phyloP scores from a whole-genome alignment of 1,140 invertebrate genomes.

The Neuroterus valhalla region DNA sequence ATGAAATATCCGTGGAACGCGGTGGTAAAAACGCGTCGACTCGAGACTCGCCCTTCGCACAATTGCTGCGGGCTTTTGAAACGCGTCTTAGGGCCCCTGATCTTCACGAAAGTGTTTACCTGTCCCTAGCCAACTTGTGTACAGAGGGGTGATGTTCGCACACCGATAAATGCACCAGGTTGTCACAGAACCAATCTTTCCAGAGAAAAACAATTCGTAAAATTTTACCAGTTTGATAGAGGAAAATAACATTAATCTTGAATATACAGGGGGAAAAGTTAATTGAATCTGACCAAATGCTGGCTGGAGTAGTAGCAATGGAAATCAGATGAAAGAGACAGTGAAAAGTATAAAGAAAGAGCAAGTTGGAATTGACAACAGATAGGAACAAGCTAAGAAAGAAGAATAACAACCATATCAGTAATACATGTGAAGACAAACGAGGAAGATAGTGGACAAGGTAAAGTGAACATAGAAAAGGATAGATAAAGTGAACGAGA shows the following conservation, averaged over 20 bases:
- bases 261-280: too few relatives aligned
- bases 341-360: too few relatives aligned
- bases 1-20: conserved; percentile 47
- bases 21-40: conserved; percentile 45
- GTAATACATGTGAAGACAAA: background rate
- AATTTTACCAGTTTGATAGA: too few relatives aligned
- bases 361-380: background rate
- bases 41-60: conserved; percentile 39
- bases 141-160: too few relatives aligned
- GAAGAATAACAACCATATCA: background rate
- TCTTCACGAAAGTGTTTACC: background rate
- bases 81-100: conserved; percentile 22
- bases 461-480: background rate
- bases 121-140: too few relatives aligned
- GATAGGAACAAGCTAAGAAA: background rate
- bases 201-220: too few relatives aligned
- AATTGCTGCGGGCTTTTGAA: conserved; percentile 35
- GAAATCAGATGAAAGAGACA: too few relatives aligned
- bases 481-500: conserved; percentile 35
- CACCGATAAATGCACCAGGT: too few relatives aligned
- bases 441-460: background rate
- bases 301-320: too few relatives aligned
- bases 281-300: too few relatives aligned
- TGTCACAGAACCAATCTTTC: too few relatives aligned
- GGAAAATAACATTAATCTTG: too few relatives aligned